These are phyloP conservation scores for Charina bottae DNA, from an alignment of 2,113 vertebrate genomes.

Conservation along the genomic window DNA sequence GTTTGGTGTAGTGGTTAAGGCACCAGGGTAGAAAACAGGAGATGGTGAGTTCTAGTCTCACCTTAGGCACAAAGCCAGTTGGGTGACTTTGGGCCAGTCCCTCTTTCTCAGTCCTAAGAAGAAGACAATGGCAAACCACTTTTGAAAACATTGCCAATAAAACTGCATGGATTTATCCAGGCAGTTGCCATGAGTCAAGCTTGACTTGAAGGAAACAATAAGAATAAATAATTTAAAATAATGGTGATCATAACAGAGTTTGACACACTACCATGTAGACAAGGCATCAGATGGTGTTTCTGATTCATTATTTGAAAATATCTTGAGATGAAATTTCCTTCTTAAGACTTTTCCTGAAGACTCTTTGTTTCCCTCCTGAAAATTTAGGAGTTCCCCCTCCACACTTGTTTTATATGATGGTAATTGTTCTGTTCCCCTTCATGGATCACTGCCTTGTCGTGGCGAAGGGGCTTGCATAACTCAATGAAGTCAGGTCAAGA, in stretches of 20 bases:
- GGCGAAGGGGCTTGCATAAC: too few relatives aligned
- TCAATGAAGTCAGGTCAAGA: too few relatives aligned
- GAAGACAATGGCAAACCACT: not conserved
- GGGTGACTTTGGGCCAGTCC: not conserved
- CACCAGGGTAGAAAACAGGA: not conserved
- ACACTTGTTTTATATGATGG: not conserved
- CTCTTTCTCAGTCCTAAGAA: not conserved
- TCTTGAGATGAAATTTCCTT: not conserved
- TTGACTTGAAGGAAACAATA: not conserved
- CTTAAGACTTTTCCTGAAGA: not conserved
- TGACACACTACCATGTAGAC: not conserved
- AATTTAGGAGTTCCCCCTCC: not conserved
- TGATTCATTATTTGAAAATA: not conserved
- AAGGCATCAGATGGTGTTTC: not conserved
- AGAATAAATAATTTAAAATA: not conserved
- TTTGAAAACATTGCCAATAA: not conserved
- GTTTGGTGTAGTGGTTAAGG: not conserved
- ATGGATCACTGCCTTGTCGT: too few relatives aligned
- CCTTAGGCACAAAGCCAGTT: not conserved
- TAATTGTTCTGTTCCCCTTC: not conserved
- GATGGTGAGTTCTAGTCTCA: not conserved
- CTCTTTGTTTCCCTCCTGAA: not conserved
- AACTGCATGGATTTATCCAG: not conserved
- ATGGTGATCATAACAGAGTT: not conserved
- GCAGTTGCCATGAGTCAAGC: not conserved